A percentile compares a stretch with the other conserved stretches of the same genome.
Conservation (phyloP, 2,888 invertebrate species). For the Eulithis testata region DNA sequence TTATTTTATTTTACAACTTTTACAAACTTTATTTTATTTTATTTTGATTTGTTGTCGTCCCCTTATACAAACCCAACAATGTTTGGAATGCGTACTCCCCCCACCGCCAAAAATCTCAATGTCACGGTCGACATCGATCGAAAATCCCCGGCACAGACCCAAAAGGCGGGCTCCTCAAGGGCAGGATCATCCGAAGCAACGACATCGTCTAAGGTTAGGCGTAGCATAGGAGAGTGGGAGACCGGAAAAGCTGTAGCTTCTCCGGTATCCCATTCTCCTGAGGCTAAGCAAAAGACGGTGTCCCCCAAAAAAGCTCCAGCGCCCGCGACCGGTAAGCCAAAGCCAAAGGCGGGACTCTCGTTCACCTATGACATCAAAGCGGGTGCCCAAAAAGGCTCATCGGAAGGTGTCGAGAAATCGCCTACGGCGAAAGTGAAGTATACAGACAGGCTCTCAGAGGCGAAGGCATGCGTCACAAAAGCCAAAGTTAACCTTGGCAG, state of each 20-base stretch:
- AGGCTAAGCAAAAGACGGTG: background rate
- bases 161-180: background rate
- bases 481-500: background rate
- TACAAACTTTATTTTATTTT: background rate
- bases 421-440: background rate
- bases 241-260: background rate
- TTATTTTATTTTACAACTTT: background rate
- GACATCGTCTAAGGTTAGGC: background rate
- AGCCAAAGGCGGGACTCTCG: background rate
- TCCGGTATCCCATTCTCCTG: background rate
- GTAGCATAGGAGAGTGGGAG: conserved; percentile 3
- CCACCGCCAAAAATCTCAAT: background rate
- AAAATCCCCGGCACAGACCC: background rate
- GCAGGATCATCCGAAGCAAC: background rate
- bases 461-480: background rate
- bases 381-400: background rate
- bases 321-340: background rate
- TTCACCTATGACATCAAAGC: background rate
- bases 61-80: background rate
- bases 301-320: background rate
- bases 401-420: background rate
- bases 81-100: background rate
- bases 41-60: background rate
- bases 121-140: background rate
- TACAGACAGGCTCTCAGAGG: background rate